Conservation (phyloP, 2,888 invertebrate genomes). For the Tridacna crocea region DNA sequence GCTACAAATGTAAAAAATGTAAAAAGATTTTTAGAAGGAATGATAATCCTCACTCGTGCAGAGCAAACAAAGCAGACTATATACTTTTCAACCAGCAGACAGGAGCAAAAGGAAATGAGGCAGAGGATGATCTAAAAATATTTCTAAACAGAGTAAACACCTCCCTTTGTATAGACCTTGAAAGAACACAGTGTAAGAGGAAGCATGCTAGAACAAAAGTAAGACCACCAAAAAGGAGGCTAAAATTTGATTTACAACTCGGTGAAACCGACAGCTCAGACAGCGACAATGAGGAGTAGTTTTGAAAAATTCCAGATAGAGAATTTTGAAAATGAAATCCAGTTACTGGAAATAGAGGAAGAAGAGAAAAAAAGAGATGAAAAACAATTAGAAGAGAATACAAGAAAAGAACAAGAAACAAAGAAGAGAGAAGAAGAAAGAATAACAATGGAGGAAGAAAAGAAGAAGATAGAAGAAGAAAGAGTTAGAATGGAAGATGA, state of each 20-base stretch:
- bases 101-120: background rate
- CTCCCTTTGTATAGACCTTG: background rate
- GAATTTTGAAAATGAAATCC: slow-evolving; percentile 28
- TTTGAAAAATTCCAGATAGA: too few species aligned
- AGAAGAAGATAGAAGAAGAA: too few species aligned
- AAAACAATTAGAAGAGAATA: too few species aligned
- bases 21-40: background rate
- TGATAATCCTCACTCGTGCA: background rate
- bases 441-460: too few species aligned
- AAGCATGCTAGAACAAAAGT: background rate
- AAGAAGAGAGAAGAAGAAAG: too few species aligned
- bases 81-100: background rate
- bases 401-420: too few species aligned
- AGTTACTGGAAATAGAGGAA: slow-evolving; percentile 32
- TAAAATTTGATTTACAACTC: background rate
- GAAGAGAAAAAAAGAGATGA: slow-evolving; percentile 41
- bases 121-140: background rate
- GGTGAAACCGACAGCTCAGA: slow-evolving; percentile 17
- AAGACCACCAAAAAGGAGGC: background rate
- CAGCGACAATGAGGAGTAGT: too few species aligned
- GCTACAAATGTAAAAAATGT: background rate
- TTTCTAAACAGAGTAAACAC: background rate
- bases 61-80: background rate
- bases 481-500: slow-evolving; percentile 24
- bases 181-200: background rate